Base-by-base conservation (phyloP, 2,113 vertebrate genomes). In the Glareola pratincola region DNA sequence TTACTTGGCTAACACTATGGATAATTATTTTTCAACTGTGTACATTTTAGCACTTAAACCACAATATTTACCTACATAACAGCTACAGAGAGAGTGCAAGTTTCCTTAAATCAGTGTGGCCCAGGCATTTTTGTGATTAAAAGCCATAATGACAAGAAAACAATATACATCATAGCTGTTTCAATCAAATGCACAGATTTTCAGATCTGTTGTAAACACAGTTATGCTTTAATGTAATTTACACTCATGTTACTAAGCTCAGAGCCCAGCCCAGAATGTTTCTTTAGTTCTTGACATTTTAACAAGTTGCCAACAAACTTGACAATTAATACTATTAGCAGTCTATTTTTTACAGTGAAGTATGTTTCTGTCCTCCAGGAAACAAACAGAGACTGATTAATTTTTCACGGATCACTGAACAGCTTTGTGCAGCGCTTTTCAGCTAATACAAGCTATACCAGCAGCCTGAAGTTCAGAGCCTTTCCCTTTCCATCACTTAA, bases 21-120 rank as follows among this genome's bases (percentile, higher is more conserved):
- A 92, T 97, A 97, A 94, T 96, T 94, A 91, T 94, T 97, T 96
- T 96, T 91, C 83, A 92, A 87, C 76, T 79, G n/a, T 69, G 80
- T 82, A 86, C 91, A 94, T 96, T 97, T 96, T 97, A 97, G 73
- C 83, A 92, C 94, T 91, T 91, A 79, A 96, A 91, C 93, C 95
- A 89, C 89, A 95, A 36, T 94, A 94, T 96, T 96, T 96, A 81
- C 73, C 91, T 85, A 89, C 64, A 48, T 95, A 95, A 94, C 79
- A 94, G 24, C 63, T 81, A 77, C 0, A 4, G 43, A 39, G 47
- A 86, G 43, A 66, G 79, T 53, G 59, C 26, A 72, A 39, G 43
- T 48, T 94, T 93, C n/a, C 68, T 90, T 50, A 94, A 37, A 92
- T 67, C 68, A 88, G 9, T 41, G 21, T 51, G 16, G 47, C 16